Base-by-base conservation (phyloP, 2,888 invertebrate genomes). In the Camptogramma bilineatum region DNA sequence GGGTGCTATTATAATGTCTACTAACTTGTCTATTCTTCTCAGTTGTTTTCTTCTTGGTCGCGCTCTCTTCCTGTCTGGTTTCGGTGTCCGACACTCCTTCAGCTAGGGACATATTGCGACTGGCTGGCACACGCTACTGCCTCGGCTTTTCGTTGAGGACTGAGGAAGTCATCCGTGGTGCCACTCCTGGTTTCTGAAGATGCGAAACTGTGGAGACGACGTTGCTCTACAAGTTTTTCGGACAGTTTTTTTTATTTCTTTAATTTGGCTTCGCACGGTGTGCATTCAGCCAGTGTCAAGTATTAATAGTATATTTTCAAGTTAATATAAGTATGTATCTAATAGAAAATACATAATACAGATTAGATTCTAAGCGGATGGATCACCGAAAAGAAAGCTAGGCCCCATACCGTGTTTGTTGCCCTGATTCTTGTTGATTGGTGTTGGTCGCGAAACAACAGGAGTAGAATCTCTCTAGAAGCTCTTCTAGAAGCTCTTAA, bases 71-170 rank as follows among this genome's bases (percentile, higher is more conserved):
- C 73, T 80, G 68, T 70, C 9, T 75, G 73, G 2, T 74, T 70
- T 92, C 91, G 50, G 86, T 85, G 77, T 92, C 92, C 59, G 92
- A 92, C 67, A 82, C 82, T 70, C 85, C 91, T 86, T 91, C 92
- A 53, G 83, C 92, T 83, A 92, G 79, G 88, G 92, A 92, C 92
- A 92, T 92, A 86, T 83, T 80, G 81, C 81, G 84, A 90, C 86
- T 92, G 91, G 69, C 78, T 70, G 69, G 65, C 72, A 75, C 85
- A 78, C 67, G 73, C 79, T 79, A 62, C 55, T 71, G 79, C 76
- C 67, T 52, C 73, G 79, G 82, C 77, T 87, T 87, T 87, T 88
- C 86, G 83, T 86, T 77, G 70, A 66, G 69, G 75, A 85, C 78
- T 86, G 87, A 77, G 75, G 76, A 77, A 82, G 66, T 82, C 77